Evolutionary conservation across 2,888 invertebrate species (phyloP).

Genomic region (Habroteleia sp.): DNA sequence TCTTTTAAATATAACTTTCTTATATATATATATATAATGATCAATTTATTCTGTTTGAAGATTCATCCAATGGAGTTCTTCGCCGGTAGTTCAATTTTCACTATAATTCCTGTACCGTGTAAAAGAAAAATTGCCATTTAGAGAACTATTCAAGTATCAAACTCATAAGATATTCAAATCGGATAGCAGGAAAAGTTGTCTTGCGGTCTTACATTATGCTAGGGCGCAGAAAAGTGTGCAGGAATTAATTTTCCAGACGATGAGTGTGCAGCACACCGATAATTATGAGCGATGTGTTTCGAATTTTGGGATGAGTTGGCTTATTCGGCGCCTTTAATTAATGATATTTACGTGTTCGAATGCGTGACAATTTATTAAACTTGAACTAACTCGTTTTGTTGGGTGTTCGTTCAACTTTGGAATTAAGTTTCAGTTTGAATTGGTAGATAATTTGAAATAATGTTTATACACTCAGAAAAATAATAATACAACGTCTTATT

Average conservation of each 20-base stretch:
- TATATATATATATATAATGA: no score
- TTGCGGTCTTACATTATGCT: neutral
- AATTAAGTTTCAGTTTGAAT: slow-evolving; percentile 23
- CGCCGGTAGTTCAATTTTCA: no score
- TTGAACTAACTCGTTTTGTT: slow-evolving; percentile 27
- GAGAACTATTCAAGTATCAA: neutral
- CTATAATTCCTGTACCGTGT: no score
- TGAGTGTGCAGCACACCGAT: neutral
- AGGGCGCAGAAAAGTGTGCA: slow-evolving; percentile 1
- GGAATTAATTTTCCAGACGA: slow-evolving; percentile 17
- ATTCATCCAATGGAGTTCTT: no score
- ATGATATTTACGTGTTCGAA: slow-evolving; percentile 44
- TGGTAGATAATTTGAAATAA: no score
- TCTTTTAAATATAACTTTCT: no score
- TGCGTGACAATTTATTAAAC: slow-evolving; percentile 27
- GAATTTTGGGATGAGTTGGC: slow-evolving; percentile 15
- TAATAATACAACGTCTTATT: no score
- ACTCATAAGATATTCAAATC: slow-evolving; percentile 2
- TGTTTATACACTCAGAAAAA: no score
- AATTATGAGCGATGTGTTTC: slow-evolving; percentile 26
- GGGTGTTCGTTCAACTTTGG: slow-evolving; percentile 20
- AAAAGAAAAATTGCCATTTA: no score
- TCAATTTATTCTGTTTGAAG: no score
- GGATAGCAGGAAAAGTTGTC: neutral
- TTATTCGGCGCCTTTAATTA: slow-evolving; percentile 29